Conservation (phyloP, 2,113 vertebrate genomes). For the Macaca mulatta region DNA sequence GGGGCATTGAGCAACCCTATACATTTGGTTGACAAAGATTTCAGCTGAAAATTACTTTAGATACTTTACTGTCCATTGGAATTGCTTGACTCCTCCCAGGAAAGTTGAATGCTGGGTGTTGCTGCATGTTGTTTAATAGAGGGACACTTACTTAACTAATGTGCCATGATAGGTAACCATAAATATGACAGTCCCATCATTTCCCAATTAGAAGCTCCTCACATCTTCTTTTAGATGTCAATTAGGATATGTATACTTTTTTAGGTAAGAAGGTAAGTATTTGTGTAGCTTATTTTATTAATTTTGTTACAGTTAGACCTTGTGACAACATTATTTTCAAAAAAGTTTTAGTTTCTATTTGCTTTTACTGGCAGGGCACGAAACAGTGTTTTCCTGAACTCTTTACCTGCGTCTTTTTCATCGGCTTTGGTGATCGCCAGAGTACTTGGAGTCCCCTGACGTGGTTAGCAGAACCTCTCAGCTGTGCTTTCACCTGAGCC, state of each 20-base stretch:
- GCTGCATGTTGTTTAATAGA: not conserved
- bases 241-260: not conserved
- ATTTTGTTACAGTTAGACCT: not conserved
- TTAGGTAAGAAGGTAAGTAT: not conserved
- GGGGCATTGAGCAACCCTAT: not conserved
- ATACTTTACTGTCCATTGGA: not conserved
- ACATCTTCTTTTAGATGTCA: not conserved
- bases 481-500: not conserved
- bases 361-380: not conserved
- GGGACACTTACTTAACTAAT: not conserved
- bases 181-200: not conserved
- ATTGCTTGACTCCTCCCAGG: not conserved
- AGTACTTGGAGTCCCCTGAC: not conserved
- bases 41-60: not conserved
- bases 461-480: not conserved
- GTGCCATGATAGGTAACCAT: not conserved
- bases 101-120: not conserved
- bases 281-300: not conserved
- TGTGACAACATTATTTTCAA: not conserved
- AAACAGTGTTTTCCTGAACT: not conserved
- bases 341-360: not conserved
- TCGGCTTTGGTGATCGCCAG: not conserved
- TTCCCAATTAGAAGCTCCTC: not conserved
- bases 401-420: not conserved
- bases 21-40: not conserved